Evolutionary conservation across 2,797 vertebrate genomes (phyloP), one percentile per base, ranked within the genome.

Genomic region (Anableps anableps): DNA sequence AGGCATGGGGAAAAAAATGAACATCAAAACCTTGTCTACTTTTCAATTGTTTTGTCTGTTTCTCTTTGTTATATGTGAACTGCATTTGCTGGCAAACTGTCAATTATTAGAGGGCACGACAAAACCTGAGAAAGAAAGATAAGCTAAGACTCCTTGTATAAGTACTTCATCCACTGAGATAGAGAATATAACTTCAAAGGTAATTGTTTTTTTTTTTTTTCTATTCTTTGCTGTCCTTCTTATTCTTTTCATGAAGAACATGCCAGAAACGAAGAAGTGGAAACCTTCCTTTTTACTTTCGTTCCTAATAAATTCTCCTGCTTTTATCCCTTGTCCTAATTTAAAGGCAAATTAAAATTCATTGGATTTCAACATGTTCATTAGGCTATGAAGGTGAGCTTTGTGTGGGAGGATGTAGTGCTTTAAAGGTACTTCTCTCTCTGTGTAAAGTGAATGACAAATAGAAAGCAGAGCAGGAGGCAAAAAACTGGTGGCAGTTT

Each of bases 291-390:
- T 94, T 95, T 92, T 92, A 94, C 92, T 95, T 94, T 89, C 86
- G 80, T 78, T 89, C 77, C 62, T 93, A 94, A 93, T 94, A 94
- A 93, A 94, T 93, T 80, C 83, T 43, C 74, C 77, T 1, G 64
- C 91, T 91, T 91, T 92, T 85, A 90, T 90, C 82, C 86, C 72
- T 78, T 85, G 85, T 92, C 88, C 88, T 91, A 93, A 93, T 95
- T 94, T 91, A 91, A 93, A 82, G 76, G 90, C 91, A 95, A 95
- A 95, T 95, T 95, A 95, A 93, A 95, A 95, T 94, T 93, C 91
- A 94, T 95, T 95, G 93, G 92, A 94, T 95, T 92, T 89, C 92
- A 86, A 92, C 87, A 72, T 92, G 93, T 94, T 94, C 93, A 94
- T 95, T 94, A 95, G 89, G 80, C 88, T 93, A 88, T 92, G 90